These are phyloP conservation scores for Hemithea aestivaria DNA, from an alignment of 2,888 invertebrate genomes.

Conservation along the genomic window DNA sequence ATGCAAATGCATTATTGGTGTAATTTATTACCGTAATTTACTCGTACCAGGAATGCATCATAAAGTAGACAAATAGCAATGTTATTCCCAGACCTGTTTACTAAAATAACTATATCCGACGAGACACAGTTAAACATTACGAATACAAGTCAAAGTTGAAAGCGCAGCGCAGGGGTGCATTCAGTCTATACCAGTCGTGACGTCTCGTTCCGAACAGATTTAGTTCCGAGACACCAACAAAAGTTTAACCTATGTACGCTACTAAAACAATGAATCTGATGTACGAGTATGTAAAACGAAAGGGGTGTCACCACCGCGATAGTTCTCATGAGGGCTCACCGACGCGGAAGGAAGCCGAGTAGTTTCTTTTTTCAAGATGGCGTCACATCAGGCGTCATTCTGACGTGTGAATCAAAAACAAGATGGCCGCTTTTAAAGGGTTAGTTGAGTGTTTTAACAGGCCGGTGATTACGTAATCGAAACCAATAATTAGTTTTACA, in stretches of 20 bases:
- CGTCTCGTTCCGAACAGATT: conserved; percentile 43
- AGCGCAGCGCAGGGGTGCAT: conserved; percentile 32
- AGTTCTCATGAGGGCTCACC: conserved; percentile 72
- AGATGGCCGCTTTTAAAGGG: conserved; percentile 65
- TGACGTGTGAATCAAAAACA: conserved; percentile 64
- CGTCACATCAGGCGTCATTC: conserved; percentile 68
- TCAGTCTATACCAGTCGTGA: conserved; percentile 39
- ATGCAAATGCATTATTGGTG: too few species aligned
- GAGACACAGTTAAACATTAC: conserved; percentile 5
- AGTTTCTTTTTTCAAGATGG: conserved; percentile 76
- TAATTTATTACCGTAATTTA: too few species aligned
- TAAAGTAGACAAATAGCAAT: too few species aligned
- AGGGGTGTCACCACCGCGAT: conserved; percentile 72
- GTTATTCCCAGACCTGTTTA: conserved; percentile 1
- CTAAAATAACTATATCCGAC: conserved; percentile 1
- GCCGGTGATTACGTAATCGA: conserved; percentile 28
- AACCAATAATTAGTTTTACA: conserved; percentile 11
- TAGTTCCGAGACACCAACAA: conserved; percentile 58
- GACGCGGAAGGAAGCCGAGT: conserved; percentile 76
- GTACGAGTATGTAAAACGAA: conserved; percentile 62
- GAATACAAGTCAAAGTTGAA: conserved; percentile 31
- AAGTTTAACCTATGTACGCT: conserved; percentile 50
- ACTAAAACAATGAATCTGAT: conserved; percentile 76
- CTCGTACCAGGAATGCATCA: too few species aligned
- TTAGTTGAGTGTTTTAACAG: conserved; percentile 43